phyloP scores from a whole-genome alignment of 2,113 vertebrate species.

The Numenius arquata region DNA sequence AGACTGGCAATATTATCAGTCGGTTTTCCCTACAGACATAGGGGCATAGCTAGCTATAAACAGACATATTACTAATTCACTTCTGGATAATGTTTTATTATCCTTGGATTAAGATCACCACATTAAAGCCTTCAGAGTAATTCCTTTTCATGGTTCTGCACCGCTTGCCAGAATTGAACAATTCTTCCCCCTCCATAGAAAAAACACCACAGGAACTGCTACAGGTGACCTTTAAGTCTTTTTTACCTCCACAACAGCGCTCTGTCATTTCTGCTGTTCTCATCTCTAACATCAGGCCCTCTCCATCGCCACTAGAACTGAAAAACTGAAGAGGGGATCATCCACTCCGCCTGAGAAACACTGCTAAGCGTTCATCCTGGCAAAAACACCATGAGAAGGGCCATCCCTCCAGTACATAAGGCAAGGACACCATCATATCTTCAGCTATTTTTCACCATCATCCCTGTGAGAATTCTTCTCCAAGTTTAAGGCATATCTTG shows the following conservation, averaged over 20 bases:
- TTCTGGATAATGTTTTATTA: not conserved
- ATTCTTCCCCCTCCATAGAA: not conserved
- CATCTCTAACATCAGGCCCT: not conserved
- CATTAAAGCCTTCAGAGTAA: not conserved
- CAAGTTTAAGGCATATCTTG: not conserved
- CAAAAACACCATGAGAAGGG: not conserved
- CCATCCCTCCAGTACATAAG: not conserved
- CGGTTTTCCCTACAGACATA: not conserved
- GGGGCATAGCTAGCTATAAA: not conserved
- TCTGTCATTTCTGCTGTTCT: not conserved
- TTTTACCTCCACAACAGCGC: not conserved
- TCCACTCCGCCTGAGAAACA: not conserved
- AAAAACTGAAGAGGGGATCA: not conserved
- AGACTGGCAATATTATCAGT: not conserved
- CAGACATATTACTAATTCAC: not conserved
- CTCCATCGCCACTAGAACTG: not conserved
- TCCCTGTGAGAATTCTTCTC: accelerated
- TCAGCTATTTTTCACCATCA: not conserved
- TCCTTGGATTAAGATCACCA: not conserved
- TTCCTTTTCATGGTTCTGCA: not conserved
- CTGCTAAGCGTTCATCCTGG: not conserved
- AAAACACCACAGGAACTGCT: not conserved
- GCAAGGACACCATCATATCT: not conserved
- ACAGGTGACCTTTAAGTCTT: not conserved
- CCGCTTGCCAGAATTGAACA: not conserved